These are phyloP conservation scores for Liasis olivaceus DNA, from an alignment of 2,797 vertebrate species.

Conservation along the genomic window DNA sequence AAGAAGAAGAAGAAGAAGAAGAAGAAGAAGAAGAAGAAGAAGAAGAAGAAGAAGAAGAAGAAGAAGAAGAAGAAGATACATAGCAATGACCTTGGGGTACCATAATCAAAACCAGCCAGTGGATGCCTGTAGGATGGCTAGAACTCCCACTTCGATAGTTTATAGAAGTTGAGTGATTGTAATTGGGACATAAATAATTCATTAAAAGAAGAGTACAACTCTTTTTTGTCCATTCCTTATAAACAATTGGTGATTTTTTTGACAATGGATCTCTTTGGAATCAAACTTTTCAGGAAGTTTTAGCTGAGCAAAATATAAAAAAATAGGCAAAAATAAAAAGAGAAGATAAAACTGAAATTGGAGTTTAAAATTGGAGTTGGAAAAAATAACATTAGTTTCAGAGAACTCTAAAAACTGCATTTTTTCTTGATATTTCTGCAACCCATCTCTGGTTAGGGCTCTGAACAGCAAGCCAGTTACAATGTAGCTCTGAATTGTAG, in stretches of 20 bases:
- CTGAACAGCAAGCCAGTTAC: not conserved
- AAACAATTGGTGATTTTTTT: not conserved
- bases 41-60: too few relatives aligned
- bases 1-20: too few relatives aligned
- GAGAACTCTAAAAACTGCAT: not conserved
- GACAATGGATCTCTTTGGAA: not conserved
- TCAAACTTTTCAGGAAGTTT: not conserved
- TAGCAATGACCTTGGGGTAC: not conserved
- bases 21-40: too few relatives aligned
- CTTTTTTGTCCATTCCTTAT: not conserved
- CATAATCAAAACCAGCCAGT: not conserved
- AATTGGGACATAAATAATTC: not conserved
- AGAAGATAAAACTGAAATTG: not conserved
- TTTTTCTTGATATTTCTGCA: not conserved
- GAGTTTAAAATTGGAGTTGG: not conserved
- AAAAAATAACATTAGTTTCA: not conserved
- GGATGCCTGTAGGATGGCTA: too few relatives aligned
- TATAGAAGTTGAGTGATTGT: not conserved
- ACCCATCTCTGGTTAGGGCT: not conserved
- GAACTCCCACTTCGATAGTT: too few relatives aligned
- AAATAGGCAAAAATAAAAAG: not conserved
- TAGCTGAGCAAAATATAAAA: not conserved
- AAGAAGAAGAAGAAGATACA: too few relatives aligned
- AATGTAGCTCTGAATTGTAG: not conserved
- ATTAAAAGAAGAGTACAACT: not conserved